Base-by-base conservation (phyloP, 2,888 invertebrate species). In the Polietes domitor region DNA sequence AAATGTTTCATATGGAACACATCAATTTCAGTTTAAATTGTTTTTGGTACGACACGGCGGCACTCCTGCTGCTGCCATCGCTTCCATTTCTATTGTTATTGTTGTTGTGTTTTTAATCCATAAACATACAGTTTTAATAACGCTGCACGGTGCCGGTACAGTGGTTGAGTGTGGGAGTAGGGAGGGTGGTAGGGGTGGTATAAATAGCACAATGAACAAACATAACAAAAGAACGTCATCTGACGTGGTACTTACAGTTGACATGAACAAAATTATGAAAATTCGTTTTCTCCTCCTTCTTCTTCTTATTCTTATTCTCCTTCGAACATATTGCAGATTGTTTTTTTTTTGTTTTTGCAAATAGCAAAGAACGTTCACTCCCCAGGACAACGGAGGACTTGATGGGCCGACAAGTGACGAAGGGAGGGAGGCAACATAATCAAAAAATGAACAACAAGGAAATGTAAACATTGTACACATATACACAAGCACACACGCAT, bases 91-190 rank as follows among this genome's bases (percentile, higher is more conserved):
- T 24, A 24, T 37, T 41, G 26, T 55, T 63, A n/a, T 65, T 41
- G 17, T 53, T 53, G 70, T 74, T 61, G n/a, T 43, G n/a, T 21
- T 65, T 47, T 47, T 61, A 74, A 75, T 53, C 28, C 63, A 72
- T 76, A 72, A 76, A 28, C 24, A 41, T 77, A 68, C 55, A 77
- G 21, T 58, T 73, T 81, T 73, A 80, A 80, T 72, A 76, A 47
- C 26, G 65, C 21, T 72, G 72, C 43, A 28, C 47, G 21, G 61
- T 10, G 50, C n/a, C n/a, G n/a, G 2, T 26, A 12, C 24, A 15
- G 28, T 43, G 19, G 28, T 3, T 5, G 37, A 21, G 32, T 6
- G 9, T 4, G 7, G 1, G n/a, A 21, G n/a, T 12, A 12, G 24
- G 21, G 7, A 7, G 37, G 21, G 32, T 68, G 28, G 7, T 12